Base-by-base conservation (phyloP, 1,140 invertebrate genomes). In the Nylanderia fulva region DNA sequence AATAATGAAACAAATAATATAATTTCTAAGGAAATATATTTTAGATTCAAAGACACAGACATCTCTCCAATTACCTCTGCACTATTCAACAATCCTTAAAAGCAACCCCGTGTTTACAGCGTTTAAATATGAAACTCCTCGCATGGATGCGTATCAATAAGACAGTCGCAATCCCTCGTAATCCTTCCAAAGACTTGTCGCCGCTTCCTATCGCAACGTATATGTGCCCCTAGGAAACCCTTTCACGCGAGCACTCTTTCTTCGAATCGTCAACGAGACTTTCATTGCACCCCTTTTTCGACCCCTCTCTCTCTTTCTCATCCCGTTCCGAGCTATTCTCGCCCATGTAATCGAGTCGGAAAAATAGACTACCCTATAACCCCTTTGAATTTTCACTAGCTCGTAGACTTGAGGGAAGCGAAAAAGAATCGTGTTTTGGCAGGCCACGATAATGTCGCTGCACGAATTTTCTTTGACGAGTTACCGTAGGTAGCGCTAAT, bases 401-500 rank as follows among this genome's bases (percentile, higher is more conserved):
- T 48, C 58, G 76, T 58, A 52, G 84, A 54, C 39, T 42, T n/a
- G 21, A 33, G 3, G 29, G 29, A 36, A 42, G 56, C n/a, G 45
- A 79, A 60, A 76, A 66, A 58, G 61, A 75, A 79, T 45, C 72
- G 83, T 90, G 74, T 90, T 91, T 90, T 86, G 85, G 77, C 74
- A 80, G 63, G 74, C 58, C 45, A 58, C 82, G 77, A 84, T 77
- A 84, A 75, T 85, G 77, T 85, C 75, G 52, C 52, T 66, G 63
- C 61, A 82, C 76, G 83, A 88, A 86, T 86, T 88, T 86, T 89
- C 86, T 89, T 93, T 92, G 92, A 92, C 87, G 68, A 77, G 90
- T 83, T 90, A 91, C 84, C 89, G 75, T 85, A 87, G 89, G 88
- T 86, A 89, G 88, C 88, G 87, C 89, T 93, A 93, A 93, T 93